A percentile compares a stretch with the other conserved stretches of the same genome.
Conservation (phyloP, 2,113 vertebrate genomes). For the Pimephales promelas region DNA sequence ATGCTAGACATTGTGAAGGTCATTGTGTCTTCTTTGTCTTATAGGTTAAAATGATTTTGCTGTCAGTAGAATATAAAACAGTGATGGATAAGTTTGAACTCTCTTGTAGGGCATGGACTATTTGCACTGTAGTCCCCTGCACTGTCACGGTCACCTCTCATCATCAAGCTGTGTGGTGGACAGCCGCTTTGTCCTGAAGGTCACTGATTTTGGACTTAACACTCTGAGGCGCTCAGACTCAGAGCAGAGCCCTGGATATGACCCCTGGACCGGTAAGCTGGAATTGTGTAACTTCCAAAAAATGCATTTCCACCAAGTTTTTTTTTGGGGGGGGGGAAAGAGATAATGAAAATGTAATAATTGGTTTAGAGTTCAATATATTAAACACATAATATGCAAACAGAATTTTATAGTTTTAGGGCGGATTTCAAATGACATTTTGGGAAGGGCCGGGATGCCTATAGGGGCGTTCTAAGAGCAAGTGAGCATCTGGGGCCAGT, state of each 20-base stretch:
- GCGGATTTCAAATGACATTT: too few relatives aligned
- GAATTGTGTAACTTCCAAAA: background rate
- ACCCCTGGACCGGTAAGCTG: background rate
- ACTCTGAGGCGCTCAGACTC: constrained; percentile 41
- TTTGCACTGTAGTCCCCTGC: constrained; percentile 58
- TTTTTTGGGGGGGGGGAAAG: background rate
- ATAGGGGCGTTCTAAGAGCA: too few relatives aligned
- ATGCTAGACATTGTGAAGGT: constrained; percentile 64
- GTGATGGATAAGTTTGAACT: constrained; percentile 1
- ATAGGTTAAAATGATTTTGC: background rate
- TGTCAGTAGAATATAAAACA: constrained; percentile 1
- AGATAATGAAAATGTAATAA: background rate
- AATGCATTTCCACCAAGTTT: background rate
- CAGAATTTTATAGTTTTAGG: too few relatives aligned
- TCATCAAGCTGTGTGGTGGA: constrained; percentile 65
- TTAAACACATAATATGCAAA: background rate
- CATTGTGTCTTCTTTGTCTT: constrained; percentile 15
- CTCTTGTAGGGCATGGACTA: constrained; percentile 61
- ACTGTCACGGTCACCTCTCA: constrained; percentile 58
- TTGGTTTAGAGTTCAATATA: background rate
- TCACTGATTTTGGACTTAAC: constrained; percentile 60
- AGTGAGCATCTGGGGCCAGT: too few relatives aligned
- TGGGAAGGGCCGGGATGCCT: too few relatives aligned
- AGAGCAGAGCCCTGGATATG: constrained; percentile 32
- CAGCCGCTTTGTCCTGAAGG: constrained; percentile 63